Conservation (phyloP, 2,888 invertebrate genomes). For the Oscheius sp. region DNA sequence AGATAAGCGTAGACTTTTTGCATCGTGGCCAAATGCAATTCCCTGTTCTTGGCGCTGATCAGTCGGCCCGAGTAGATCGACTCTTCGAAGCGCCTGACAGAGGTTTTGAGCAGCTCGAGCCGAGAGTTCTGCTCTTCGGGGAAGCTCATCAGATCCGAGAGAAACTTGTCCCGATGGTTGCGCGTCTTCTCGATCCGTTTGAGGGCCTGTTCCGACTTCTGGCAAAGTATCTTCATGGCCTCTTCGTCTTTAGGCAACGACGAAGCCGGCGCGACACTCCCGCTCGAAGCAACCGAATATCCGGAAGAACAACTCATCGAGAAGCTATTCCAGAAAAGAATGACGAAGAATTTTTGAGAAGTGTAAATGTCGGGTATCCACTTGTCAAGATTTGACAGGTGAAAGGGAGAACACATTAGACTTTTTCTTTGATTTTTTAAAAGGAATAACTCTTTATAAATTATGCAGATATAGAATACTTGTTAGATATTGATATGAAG, state of each 20-base stretch:
- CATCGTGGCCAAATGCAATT: background rate
- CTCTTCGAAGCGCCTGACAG: constrained; percentile 7
- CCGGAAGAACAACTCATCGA: background rate
- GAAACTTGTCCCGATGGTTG: background rate
- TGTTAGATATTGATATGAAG: background rate
- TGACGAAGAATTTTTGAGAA: no score
- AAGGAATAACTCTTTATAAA: no score
- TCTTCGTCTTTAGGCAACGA: background rate
- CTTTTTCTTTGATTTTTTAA: no score
- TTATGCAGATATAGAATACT: no score
- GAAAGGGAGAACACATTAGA: background rate
- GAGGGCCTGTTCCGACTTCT: constrained; percentile 14
- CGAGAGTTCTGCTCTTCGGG: constrained; percentile 18
- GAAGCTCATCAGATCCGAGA: background rate
- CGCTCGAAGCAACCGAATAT: background rate
- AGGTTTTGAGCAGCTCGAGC: constrained; percentile 8
- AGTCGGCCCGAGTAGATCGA: constrained; percentile 3
- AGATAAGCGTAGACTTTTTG: constrained; percentile 1
- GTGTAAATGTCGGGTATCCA: background rate
- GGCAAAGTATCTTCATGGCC: constrained; percentile 11
- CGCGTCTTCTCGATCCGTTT: constrained; percentile 16
- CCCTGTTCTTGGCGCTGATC: background rate
- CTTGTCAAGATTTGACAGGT: background rate
- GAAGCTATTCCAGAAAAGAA: no score
- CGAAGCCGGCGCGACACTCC: background rate